These are phyloP conservation scores for Mesopsocus fuscifrons DNA, from an alignment of 2,888 invertebrate genomes.

Conservation along the genomic window DNA sequence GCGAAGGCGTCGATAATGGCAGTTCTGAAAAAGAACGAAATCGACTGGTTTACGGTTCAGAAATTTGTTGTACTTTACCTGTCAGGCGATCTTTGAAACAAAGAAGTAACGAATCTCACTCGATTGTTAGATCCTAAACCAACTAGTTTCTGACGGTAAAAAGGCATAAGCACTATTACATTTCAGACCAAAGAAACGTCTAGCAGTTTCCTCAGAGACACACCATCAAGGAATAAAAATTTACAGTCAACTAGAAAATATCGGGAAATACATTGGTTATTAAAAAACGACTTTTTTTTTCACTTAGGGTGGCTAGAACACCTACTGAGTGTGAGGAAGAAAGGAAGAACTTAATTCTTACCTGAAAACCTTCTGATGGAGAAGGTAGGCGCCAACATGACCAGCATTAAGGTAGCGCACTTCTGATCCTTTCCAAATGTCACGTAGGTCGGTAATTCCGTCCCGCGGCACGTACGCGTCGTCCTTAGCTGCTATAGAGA, in stretches of 20 bases:
- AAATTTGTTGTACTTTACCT: constrained; percentile 1
- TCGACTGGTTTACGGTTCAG: constrained; percentile 5
- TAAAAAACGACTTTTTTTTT: not conserved
- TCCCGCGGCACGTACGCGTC: constrained; percentile 84
- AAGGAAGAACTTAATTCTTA: too few relatives aligned
- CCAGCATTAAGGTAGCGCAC: constrained; percentile 75
- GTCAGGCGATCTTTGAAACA: constrained; percentile 7
- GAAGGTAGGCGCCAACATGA: constrained; percentile 75
- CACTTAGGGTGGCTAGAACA: constrained; percentile 1
- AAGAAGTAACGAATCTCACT: too few relatives aligned
- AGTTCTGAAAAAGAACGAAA: constrained; percentile 32
- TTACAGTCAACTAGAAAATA: not conserved
- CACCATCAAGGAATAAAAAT: too few relatives aligned
- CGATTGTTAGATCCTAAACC: too few relatives aligned
- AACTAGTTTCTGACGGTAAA: too few relatives aligned
- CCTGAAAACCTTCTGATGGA: constrained; percentile 78
- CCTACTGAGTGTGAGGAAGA: too few relatives aligned
- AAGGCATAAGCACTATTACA: too few relatives aligned
- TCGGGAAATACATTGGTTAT: not conserved
- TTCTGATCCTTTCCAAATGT: constrained; percentile 87
- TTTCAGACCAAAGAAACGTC: too few relatives aligned
- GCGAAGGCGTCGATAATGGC: constrained; percentile 61
- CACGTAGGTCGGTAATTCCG: constrained; percentile 58
- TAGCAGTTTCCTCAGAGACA: too few relatives aligned
- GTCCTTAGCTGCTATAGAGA: constrained; percentile 73